Percentiles rank a stretch among this genome's conserved stretches.
These are phyloP conservation scores for Orthosia gracilis DNA, from an alignment of 2,888 invertebrate genomes.

Conservation along the genomic window DNA sequence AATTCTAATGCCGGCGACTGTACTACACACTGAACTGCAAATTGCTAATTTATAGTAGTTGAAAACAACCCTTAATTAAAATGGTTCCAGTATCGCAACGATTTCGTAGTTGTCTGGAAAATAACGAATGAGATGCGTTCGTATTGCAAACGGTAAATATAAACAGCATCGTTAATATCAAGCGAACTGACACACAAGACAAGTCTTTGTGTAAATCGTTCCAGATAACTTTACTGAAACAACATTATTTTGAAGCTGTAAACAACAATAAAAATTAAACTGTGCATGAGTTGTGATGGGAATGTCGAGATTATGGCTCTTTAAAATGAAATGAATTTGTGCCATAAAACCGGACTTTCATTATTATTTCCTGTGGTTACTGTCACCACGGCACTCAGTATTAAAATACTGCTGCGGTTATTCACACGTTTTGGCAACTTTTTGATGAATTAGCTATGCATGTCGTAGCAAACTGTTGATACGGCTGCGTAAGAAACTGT, in stretches of 20 bases:
- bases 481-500: too few relatives aligned
- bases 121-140: background rate
- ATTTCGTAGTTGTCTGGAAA: background rate
- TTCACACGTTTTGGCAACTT: too few relatives aligned
- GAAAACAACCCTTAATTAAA: background rate
- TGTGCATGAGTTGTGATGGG: background rate
- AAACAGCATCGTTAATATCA: constrained; percentile 8
- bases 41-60: background rate
- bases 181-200: background rate
- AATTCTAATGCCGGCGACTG: too few relatives aligned
- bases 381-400: too few relatives aligned
- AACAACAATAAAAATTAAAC: background rate
- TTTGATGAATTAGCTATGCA: too few relatives aligned
- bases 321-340: background rate
- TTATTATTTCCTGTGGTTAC: too few relatives aligned
- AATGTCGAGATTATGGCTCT: background rate
- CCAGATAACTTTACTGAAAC: background rate
- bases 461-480: too few relatives aligned
- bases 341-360: background rate
- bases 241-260: background rate
- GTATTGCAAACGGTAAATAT: background rate
- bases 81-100: background rate
- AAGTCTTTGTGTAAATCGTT: background rate
- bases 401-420: too few relatives aligned
- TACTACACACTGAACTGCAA: background rate